Evolutionary conservation across 2,888 invertebrate genomes (phyloP).

Genomic region (Stratiomys singularior): DNA sequence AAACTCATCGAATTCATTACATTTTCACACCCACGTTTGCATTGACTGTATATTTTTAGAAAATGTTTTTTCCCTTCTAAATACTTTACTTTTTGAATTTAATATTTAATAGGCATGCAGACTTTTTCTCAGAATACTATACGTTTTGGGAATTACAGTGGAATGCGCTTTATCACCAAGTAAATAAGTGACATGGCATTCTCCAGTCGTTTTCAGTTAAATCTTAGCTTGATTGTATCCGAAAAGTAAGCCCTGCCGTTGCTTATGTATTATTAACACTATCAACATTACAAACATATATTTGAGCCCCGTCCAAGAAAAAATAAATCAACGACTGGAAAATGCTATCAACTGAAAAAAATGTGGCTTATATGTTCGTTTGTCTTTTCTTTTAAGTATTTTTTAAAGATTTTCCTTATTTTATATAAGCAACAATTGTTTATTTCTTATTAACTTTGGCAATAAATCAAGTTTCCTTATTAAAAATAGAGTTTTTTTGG

Average conservation of each 20-base stretch:
- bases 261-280: too few species aligned
- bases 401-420: background rate
- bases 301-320: too few species aligned
- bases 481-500: background rate
- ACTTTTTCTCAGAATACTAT: constrained; percentile 10
- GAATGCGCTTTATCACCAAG: constrained; percentile 15
- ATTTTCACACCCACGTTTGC: background rate
- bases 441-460: constrained; percentile 11
- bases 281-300: too few species aligned
- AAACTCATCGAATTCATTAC: constrained; percentile 4
- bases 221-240: too few species aligned
- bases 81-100: constrained; percentile 14
- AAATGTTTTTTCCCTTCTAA: background rate
- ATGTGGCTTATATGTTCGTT: constrained; percentile 11
- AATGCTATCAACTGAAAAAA: background rate
- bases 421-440: constrained; percentile 14
- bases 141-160: constrained; percentile 5
- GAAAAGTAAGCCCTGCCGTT: too few species aligned
- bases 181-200: background rate
- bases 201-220: background rate
- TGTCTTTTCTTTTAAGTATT: constrained; percentile 19
- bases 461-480: constrained; percentile 16
- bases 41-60: constrained; percentile 1
- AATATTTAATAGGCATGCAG: constrained; percentile 15
- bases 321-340: background rate